These are phyloP conservation scores for Sinohyriopsis cumingii DNA, from an alignment of 2,888 invertebrate species.

Conservation along the genomic window DNA sequence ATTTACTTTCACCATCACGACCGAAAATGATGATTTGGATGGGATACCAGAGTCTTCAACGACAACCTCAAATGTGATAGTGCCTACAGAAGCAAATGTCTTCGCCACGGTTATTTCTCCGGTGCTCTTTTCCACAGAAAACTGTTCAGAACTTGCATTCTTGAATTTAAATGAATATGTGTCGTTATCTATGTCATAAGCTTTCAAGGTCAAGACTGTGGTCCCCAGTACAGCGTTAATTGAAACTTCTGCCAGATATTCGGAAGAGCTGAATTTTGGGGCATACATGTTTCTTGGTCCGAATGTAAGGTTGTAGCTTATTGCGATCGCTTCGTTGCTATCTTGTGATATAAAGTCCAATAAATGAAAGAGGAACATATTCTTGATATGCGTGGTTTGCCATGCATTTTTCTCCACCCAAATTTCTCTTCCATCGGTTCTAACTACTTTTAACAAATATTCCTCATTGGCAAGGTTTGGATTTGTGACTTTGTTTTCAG, in stretches of 20 bases:
- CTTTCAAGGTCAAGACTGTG: slow-evolving; percentile 6
- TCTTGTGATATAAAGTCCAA: slow-evolving; percentile 16
- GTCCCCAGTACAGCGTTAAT: background rate
- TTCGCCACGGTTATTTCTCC: slow-evolving; percentile 5
- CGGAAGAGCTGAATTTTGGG: slow-evolving; percentile 18
- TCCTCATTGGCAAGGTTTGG: background rate
- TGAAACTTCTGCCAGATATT: background rate
- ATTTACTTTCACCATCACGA: slow-evolving; percentile 10
- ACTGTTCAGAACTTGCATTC: background rate
- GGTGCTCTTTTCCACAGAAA: slow-evolving; percentile 4
- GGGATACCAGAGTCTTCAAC: slow-evolving; percentile 22
- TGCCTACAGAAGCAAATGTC: background rate
- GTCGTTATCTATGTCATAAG: slow-evolving; percentile 19
- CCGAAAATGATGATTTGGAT: slow-evolving; percentile 2
- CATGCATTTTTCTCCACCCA: slow-evolving; percentile 29
- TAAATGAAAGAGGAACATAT: slow-evolving; percentile 24
- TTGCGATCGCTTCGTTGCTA: background rate
- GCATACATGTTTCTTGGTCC: slow-evolving; percentile 24
- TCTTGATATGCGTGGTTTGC: slow-evolving; percentile 31
- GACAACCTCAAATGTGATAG: slow-evolving; percentile 3
- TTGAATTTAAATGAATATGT: slow-evolving; percentile 1
- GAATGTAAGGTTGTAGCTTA: slow-evolving; percentile 17
- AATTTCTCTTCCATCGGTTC: slow-evolving; percentile 16
- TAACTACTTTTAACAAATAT: slow-evolving; percentile 11
- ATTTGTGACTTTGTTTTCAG: slow-evolving; percentile 26